These are phyloP conservation scores for Polypedilum pembai DNA, from an alignment of 1,140 invertebrate genomes.

Conservation along the genomic window DNA sequence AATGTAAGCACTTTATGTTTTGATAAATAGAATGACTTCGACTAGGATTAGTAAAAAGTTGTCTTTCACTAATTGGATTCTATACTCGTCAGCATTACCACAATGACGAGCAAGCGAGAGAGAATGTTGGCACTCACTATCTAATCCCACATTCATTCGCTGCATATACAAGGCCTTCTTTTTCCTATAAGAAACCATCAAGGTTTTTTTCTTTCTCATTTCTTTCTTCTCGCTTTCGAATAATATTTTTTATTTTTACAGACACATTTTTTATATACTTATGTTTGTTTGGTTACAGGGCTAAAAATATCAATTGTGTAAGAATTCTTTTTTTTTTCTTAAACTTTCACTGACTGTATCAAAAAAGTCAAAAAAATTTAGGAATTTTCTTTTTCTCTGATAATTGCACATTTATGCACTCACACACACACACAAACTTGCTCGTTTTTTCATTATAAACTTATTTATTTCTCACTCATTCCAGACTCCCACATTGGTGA, in stretches of 20 bases:
- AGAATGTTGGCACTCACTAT: no score
- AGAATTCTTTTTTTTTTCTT: neutral
- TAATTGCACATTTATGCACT: neutral
- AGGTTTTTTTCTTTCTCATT: neutral
- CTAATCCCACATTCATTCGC: neutral
- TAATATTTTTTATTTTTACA: slow-evolving; percentile 20
- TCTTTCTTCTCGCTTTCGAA: neutral
- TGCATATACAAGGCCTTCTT: neutral
- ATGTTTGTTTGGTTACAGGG: neutral
- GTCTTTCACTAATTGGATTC: slow-evolving; percentile 23
- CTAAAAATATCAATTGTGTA: neutral
- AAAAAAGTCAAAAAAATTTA: neutral
- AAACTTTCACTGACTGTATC: neutral
- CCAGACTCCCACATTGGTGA: neutral
- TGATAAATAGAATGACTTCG: slow-evolving; percentile 1
- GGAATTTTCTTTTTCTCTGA: neutral
- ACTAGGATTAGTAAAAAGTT: slow-evolving; percentile 23
- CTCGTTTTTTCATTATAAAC: neutral
- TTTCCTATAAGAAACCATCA: neutral
- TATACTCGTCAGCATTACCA: neutral
- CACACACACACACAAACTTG: neutral
- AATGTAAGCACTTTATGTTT: neutral
- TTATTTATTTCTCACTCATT: slow-evolving; percentile 3
- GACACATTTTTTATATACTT: neutral
- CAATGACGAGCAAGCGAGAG: neutral